Evolutionary conservation across 2,113 vertebrate species (phyloP).

Genomic region (Vulpes vulpes): DNA sequence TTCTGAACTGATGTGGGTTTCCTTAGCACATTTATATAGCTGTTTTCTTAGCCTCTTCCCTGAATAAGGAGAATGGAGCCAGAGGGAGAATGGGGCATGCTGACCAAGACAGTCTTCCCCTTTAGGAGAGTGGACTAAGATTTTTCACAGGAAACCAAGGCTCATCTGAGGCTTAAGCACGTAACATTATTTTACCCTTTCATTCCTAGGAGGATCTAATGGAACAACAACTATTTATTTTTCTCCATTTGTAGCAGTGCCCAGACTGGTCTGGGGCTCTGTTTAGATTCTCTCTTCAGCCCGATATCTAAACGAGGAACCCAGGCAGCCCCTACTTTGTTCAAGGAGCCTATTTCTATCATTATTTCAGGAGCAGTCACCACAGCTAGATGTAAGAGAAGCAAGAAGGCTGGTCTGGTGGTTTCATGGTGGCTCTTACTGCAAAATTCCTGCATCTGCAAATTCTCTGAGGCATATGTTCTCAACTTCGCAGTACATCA

Average conservation of each 20-base stretch:
- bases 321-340: neutral
- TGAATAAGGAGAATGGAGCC: neutral
- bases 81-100: neutral
- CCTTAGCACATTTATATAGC: too few relatives aligned
- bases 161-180: neutral
- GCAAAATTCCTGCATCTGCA: neutral
- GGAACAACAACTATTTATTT: neutral
- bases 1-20: neutral
- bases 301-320: neutral
- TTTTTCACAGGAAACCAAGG: neutral
- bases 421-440: too few relatives aligned
- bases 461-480: neutral
- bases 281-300: neutral
- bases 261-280: neutral
- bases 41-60: neutral
- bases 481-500: neutral
- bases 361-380: neutral
- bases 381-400: neutral
- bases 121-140: neutral
- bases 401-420: neutral
- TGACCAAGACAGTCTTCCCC: neutral
- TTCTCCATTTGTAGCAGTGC: neutral
- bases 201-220: neutral
- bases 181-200: neutral
- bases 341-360: neutral